phyloP scores from a whole-genome alignment of 2,797 vertebrate species.

The Micropoecilia bifurca region DNA sequence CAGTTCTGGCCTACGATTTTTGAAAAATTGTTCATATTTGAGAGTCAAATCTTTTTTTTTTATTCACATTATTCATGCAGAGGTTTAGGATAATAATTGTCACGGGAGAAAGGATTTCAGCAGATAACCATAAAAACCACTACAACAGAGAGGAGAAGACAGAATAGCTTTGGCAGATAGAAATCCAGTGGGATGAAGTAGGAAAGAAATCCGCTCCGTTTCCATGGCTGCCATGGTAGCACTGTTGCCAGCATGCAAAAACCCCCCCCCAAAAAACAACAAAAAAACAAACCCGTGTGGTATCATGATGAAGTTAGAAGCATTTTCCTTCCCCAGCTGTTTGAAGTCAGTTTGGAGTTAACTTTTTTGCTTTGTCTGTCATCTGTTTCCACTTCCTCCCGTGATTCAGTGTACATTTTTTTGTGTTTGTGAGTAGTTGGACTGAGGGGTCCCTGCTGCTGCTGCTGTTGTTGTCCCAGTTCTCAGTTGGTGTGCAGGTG shows the following conservation, averaged over 20 bases:
- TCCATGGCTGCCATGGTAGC: constrained; percentile 72
- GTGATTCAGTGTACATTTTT: not conserved
- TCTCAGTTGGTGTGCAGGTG: constrained; percentile 65
- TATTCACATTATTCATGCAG: not conserved
- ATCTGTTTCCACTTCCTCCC: constrained; percentile 7
- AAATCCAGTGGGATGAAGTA: constrained; percentile 59
- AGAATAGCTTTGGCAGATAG: constrained; percentile 54
- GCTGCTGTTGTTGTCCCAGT: constrained; percentile 56
- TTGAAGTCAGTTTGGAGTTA: constrained; percentile 17
- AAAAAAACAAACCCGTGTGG: constrained; percentile 27
- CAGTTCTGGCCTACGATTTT: constrained; percentile 19
- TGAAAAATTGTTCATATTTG: not conserved
- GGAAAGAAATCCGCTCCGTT: constrained; percentile 51
- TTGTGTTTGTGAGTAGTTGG: constrained; percentile 22
- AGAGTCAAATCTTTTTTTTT: constrained; percentile 2
- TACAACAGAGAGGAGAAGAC: constrained; percentile 32
- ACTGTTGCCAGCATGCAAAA: constrained; percentile 48
- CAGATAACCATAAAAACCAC: constrained; percentile 3
- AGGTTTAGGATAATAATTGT: not conserved
- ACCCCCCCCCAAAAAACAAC: too few relatives aligned
- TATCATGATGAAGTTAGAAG: constrained; percentile 42
- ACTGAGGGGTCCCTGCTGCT: constrained; percentile 44
- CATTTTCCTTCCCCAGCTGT: constrained; percentile 28
- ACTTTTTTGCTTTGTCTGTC: constrained; percentile 6
- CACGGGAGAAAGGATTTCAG: constrained; percentile 18